Evolutionary conservation across 2,797 vertebrate genomes (phyloP), one percentile per base, ranked within the genome.

Genomic region (Avahi laniger): DNA sequence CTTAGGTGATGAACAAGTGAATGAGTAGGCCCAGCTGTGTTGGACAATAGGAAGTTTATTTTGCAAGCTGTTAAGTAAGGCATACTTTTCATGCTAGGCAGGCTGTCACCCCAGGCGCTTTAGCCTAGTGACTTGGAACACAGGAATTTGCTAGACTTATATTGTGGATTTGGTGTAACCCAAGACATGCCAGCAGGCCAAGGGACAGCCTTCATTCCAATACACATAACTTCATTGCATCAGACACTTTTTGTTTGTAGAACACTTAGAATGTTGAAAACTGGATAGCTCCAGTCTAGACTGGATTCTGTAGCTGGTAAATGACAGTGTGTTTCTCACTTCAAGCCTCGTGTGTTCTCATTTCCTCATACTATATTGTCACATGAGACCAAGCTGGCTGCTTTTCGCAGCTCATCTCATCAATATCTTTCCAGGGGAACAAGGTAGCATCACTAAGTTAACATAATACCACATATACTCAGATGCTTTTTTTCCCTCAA

Each of bases 81-180:
- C 41, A 50, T 59, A 72, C 11, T 79, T 95, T 95, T 91, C 69
- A 52, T 70, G 73, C 67, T 70, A 78, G 82, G n/a, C 50, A 86
- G 63, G 54, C 78, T 91, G 59, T 67, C 91, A 76, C 54, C 26
- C 38, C n/a, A 76, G 73, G 43, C 35, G 0, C 95, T 94, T 94
- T 91, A 87, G 59, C 80, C 79, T 95, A 87, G 92, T 95, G 92
- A 92, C 70, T 87, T 80, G 84, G 76, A 87, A 88, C 84, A 84
- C 48, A 94, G 59, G 84, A 89, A 94, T 95, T 87, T 94, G 80
- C 78, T 76, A 80, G 79, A 87, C 81, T 92, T 94, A 87, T 65
- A n/a, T 59, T 95, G 85, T 97, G 81, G 94, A 97, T 96, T 97
- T 96, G 93, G 70, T 95, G 81, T 92, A 96, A 96, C 79, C 65